Evolutionary conservation across 2,888 invertebrate species (phyloP), one percentile per base, ranked within the genome.

Genomic region (Emmelina monodactyla): DNA sequence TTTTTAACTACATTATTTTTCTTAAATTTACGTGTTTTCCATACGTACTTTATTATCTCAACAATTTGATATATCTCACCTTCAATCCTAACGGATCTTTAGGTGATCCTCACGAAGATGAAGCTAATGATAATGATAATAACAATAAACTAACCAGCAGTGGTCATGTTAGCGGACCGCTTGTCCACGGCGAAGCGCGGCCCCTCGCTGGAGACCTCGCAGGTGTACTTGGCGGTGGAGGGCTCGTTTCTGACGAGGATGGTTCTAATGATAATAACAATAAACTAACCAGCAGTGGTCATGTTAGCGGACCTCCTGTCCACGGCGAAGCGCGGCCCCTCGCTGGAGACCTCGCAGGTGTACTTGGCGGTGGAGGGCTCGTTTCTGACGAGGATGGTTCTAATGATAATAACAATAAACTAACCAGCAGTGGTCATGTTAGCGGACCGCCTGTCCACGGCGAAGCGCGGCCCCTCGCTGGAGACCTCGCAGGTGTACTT

Each of bases 341-440:
- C 78, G 34, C 76, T 78, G 42, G 78, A 78, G 0, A 79, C 79
- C 42, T 78, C 79, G 16, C 78, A 79, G n/a, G 73, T 76, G 37
- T 75, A 79, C 46, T 54, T 64, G 7, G 62, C 69, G 0, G 68
- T 62, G 9, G 76, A 79, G 0, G 68, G 53, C 39, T 76, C 76
- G 0, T 70, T 71, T 2, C 59, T 46, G 40, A 78, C 62, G 2
- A 51, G 53, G 53, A 79, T 68, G 25, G 48, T n/a, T n/a, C n/a
- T n/a, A n/a, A 19, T 19, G 5, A 19, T 6, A 19, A 19, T 19
- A 19, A 6, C 5, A 19, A 19, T 6, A 19, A 7, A 25, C 55
- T 58, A 36, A 75, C 76, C 76, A 44, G 76, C 65, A 13, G 76
- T 41, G 1, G 78, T 79, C 75, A 79, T 76, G 28, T 76, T 71